phyloP scores from a whole-genome alignment of 2,797 vertebrate genomes.

The Tauraco hartlaubi region DNA sequence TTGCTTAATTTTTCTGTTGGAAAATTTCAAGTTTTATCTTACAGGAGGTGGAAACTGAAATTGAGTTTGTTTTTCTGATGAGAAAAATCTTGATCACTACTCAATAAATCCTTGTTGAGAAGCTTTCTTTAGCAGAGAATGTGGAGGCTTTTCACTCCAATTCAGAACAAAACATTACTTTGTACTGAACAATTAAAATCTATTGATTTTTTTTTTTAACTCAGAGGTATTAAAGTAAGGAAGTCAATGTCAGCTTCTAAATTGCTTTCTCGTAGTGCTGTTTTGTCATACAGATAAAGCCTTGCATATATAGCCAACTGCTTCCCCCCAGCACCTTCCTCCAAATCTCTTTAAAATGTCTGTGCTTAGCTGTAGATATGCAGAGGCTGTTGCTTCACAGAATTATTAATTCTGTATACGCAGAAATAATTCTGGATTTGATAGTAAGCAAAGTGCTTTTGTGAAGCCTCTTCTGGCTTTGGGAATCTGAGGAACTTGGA shows the following conservation, averaged over 20 bases:
- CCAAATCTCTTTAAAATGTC: not conserved
- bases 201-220: not conserved
- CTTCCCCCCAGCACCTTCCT: not conserved
- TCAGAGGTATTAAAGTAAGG: slow-evolving; percentile 3
- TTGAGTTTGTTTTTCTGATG: not conserved
- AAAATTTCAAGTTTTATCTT: not conserved
- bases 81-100: not conserved
- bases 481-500: not conserved
- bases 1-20: not conserved
- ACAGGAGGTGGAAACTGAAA: not conserved
- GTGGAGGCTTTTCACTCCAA: not conserved
- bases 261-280: not conserved
- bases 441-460: not conserved
- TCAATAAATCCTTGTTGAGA: not conserved
- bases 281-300: not conserved
- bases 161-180: not conserved
- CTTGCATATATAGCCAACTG: not conserved
- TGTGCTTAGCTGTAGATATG: not conserved
- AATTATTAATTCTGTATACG: not conserved
- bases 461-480: not conserved
- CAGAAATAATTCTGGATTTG: not conserved
- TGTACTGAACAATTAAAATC: slow-evolving; percentile 30
- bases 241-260: not conserved
- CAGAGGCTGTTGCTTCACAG: not conserved
- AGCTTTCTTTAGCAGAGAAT: not conserved